Conservation (phyloP, 2,797 vertebrate species). For the Lateolabrax maculatus region DNA sequence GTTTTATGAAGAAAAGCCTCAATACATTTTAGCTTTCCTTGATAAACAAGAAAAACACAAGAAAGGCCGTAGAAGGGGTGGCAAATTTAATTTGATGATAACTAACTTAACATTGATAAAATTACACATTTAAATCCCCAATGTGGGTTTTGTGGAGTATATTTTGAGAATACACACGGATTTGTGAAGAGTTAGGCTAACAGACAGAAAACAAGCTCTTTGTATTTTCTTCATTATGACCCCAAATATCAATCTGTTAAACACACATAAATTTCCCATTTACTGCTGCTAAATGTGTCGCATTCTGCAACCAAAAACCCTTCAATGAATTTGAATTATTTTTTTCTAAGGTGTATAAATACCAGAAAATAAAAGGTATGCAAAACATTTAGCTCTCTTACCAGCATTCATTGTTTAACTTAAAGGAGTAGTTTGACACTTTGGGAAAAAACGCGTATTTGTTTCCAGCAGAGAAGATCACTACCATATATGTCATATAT, state of each 20-base stretch:
- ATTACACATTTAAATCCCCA: constrained; percentile 59
- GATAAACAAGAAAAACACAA: constrained; percentile 65
- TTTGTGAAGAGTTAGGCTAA: constrained; percentile 17
- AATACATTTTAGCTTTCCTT: constrained; percentile 62
- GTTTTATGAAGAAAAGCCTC: constrained; percentile 65
- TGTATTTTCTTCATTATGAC: constrained; percentile 17
- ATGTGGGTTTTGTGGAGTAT: constrained; percentile 60
- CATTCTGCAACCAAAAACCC: too few relatives aligned
- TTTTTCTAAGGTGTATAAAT: too few relatives aligned
- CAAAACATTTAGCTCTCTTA: neutral
- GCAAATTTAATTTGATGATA: constrained; percentile 61
- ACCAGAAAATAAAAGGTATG: neutral
- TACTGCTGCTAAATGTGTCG: neutral
- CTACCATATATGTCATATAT: neutral
- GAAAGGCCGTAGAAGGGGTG: constrained; percentile 34
- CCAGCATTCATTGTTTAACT: neutral
- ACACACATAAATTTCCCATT: constrained; percentile 1
- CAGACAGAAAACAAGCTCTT: constrained; percentile 23
- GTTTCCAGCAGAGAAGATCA: neutral
- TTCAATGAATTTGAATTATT: neutral
- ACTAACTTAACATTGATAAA: constrained; percentile 60
- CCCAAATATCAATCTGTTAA: constrained; percentile 20
- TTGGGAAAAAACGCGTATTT: neutral
- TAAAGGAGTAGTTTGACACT: neutral
- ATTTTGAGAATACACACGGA: constrained; percentile 42